Base-by-base conservation (phyloP, 2,888 invertebrate genomes). In the Hirtodrosophila alboralis region DNA sequence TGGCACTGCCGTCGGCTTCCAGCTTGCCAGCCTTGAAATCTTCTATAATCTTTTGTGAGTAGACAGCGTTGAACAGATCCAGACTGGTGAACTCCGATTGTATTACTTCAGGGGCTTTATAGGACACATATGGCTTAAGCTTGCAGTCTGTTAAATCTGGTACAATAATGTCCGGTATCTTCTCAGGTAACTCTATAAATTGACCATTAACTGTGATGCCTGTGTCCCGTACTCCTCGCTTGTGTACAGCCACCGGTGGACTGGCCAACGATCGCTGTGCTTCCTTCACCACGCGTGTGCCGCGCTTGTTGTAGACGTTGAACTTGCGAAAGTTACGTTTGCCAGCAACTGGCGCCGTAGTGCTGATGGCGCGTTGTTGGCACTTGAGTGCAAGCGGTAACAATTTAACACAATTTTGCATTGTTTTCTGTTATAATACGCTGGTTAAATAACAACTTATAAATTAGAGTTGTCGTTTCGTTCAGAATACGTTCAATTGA, bases 111-210 rank as follows among this genome's bases (percentile, higher is more conserved):
- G 93, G 92, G 0, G 93, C 92, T 89, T 93, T 94, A 89, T 98
- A 99, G 0, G 98, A 96, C 0, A 99, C 98, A 84, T 99, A 99
- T 0, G 99, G 97, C 90, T 97, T 97, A 13, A 99, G 91, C 91
- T 94, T 91, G 87, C 95, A 99, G 71, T 92, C 94, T 66, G 92
- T 94, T 16, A 99, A 91, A 89, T 98, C 94, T 0, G 99, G 99
- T 1, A 99, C 98, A 53, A 99, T 93, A 10, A 99, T 89, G 88
- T 98, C 96, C 0, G 98, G 98, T 67, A 97, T 93, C 94, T 95
- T 97, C 92, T 98, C 98, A 1, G 95, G 95, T 3, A 98, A 91
- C 9, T 89, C 78, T 1, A 93, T 89, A 86, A 92, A 95, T 68
- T 92, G 91, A 0, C 92, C 93, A 40, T 93, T 91, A 3, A 92